A percentile compares a stretch with the other conserved stretches of the same genome.
phyloP scores from a whole-genome alignment of 2,113 vertebrate genomes.

The Dunckerocampus dactyliophorus region DNA sequence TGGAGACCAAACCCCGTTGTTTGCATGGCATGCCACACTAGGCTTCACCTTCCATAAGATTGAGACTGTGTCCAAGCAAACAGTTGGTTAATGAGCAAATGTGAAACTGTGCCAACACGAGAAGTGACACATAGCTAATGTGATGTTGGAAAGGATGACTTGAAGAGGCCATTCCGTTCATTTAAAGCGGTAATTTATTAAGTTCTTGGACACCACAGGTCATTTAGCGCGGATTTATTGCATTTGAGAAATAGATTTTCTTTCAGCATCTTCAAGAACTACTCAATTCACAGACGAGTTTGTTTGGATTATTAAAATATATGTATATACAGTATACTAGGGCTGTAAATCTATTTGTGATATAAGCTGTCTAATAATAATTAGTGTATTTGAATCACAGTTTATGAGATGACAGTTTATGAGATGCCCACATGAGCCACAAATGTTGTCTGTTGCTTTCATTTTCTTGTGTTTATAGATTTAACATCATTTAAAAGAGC shows the following conservation, averaged over 20 bases:
- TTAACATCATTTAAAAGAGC: too few relatives aligned
- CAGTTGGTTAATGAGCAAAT: slow-evolving; percentile 66
- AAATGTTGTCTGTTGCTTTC: too few relatives aligned
- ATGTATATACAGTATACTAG: too few relatives aligned
- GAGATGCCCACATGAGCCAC: too few relatives aligned
- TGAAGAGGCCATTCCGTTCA: slow-evolving; percentile 17
- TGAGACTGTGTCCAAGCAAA: slow-evolving; percentile 63
- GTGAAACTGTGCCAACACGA: slow-evolving; percentile 51
- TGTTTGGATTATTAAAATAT: too few relatives aligned
- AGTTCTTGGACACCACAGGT: slow-evolving; percentile 16
- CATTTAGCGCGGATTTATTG: slow-evolving; percentile 14
- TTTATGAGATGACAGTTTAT: too few relatives aligned
- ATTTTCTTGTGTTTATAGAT: too few relatives aligned
- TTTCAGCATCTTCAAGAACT: not conserved
- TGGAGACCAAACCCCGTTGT: slow-evolving; percentile 62
- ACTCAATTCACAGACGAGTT: not conserved
- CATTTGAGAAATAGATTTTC: slow-evolving; percentile 26
- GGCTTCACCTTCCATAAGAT: slow-evolving; percentile 60
- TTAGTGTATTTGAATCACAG: too few relatives aligned
- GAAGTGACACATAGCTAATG: slow-evolving; percentile 51
- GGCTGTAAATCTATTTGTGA: too few relatives aligned
- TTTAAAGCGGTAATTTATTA: slow-evolving; percentile 24
- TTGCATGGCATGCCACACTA: slow-evolving; percentile 58
- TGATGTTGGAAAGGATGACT: slow-evolving; percentile 46
- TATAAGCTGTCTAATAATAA: too few relatives aligned